Percentiles rank a stretch among this genome's conserved stretches.
Evolutionary conservation across 1,140 invertebrate species (phyloP).

Genomic region (Thaumetopoea pityocampa): DNA sequence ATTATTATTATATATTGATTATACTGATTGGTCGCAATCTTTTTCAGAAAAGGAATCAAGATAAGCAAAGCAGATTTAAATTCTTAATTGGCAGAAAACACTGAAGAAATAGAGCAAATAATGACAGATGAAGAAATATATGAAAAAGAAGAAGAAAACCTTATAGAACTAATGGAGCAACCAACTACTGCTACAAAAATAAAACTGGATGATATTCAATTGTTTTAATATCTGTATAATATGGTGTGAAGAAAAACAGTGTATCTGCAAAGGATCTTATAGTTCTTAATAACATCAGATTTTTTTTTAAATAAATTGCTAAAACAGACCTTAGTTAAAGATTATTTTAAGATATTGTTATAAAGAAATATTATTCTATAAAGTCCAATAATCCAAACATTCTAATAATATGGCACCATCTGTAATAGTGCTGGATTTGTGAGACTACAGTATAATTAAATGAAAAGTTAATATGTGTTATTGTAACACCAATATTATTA

Average conservation of each 20-base stretch:
- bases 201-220: constrained; percentile 35
- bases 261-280: constrained; percentile 40
- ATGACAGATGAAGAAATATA: constrained; percentile 33
- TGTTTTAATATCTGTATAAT: constrained; percentile 40
- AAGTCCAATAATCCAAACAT: constrained; percentile 23
- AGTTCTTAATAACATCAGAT: constrained; percentile 37
- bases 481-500: too few species aligned
- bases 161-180: constrained; percentile 30
- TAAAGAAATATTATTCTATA: constrained; percentile 21
- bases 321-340: constrained; percentile 31
- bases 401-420: constrained; percentile 19
- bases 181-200: constrained; percentile 31
- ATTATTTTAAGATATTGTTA: constrained; percentile 29
- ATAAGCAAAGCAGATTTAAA: constrained; percentile 27
- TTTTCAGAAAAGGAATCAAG: constrained; percentile 28
- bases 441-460: too few species aligned
- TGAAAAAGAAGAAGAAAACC: constrained; percentile 30
- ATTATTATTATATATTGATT: too few species aligned
- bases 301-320: constrained; percentile 29
- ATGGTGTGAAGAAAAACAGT: constrained; percentile 43
- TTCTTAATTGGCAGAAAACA: constrained; percentile 27
- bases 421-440: constrained; percentile 13
- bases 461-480: too few species aligned
- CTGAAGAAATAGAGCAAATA: constrained; percentile 27
- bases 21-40: constrained; percentile 24